phyloP scores from a whole-genome alignment of 2,888 invertebrate species.

The Malachius bipustulatus region DNA sequence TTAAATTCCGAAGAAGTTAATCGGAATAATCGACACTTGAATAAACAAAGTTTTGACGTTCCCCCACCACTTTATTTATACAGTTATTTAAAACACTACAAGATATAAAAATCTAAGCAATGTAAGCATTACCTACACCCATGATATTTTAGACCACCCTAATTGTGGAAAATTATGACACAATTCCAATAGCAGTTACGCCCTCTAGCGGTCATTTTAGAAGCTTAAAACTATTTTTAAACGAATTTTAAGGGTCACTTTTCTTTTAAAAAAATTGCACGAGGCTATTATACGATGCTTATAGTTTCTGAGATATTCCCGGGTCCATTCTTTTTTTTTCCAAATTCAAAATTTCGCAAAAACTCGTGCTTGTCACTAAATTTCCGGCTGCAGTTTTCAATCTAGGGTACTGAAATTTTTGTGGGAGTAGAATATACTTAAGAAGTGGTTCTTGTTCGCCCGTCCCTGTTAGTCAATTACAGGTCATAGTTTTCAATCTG shows the following conservation, averaged over 20 bases:
- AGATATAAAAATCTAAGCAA: background rate
- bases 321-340: background rate
- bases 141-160: no score
- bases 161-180: background rate
- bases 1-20: background rate
- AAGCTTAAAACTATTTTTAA: constrained; percentile 1
- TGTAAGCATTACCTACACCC: background rate
- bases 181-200: background rate
- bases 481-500: no score
- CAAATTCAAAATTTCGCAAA: no score
- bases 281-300: background rate
- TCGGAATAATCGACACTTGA: background rate
- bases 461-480: no score
- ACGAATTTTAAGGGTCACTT: background rate
- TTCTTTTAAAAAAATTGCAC: no score
- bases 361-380: no score
- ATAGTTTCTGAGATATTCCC: constrained; percentile 1
- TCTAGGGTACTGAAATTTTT: no score
- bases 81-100: background rate
- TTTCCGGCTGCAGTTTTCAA: no score
- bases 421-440: no score
- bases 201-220: constrained; percentile 1
- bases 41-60: background rate
- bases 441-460: no score
- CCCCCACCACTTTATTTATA: background rate